Conservation (phyloP, 2,888 invertebrate genomes). For the Tenthredo mesomela region DNA sequence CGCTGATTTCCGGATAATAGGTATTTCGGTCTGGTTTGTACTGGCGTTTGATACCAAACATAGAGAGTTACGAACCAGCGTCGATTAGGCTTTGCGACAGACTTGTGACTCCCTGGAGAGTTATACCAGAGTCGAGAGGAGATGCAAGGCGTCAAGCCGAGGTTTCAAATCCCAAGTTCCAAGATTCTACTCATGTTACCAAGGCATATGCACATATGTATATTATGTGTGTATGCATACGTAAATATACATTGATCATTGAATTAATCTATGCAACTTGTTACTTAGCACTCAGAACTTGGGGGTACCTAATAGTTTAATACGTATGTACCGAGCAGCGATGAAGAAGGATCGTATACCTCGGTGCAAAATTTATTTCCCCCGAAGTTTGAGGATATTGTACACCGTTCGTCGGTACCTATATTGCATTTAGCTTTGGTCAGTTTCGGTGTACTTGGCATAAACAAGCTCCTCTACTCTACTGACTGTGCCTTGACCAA, state of each 20-base stretch:
- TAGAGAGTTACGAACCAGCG: slow-evolving; percentile 2
- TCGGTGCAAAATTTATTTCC: background rate
- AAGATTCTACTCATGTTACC: background rate
- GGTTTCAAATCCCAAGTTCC: background rate
- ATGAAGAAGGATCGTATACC: background rate
- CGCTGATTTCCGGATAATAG: slow-evolving; percentile 34
- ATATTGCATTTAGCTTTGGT: slow-evolving; percentile 23
- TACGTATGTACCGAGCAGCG: background rate
- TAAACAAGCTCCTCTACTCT: background rate
- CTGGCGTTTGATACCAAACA: slow-evolving; percentile 19
- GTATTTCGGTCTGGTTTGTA: background rate
- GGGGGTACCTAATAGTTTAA: background rate
- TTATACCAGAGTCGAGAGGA: background rate
- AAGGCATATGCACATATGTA: background rate
- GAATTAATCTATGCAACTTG: background rate
- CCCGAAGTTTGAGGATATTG: slow-evolving; percentile 26
- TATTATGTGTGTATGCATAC: background rate
- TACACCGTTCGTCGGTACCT: background rate
- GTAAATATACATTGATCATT: background rate
- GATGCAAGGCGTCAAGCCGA: background rate
- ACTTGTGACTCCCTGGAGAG: slow-evolving; percentile 40
- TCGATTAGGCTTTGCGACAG: slow-evolving; percentile 41
- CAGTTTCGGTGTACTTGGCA: slow-evolving; percentile 1
- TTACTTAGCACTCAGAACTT: background rate
- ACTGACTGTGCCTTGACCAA: background rate